Base-by-base conservation (phyloP, 2,113 vertebrate species). In the Pelecanus crispus region DNA sequence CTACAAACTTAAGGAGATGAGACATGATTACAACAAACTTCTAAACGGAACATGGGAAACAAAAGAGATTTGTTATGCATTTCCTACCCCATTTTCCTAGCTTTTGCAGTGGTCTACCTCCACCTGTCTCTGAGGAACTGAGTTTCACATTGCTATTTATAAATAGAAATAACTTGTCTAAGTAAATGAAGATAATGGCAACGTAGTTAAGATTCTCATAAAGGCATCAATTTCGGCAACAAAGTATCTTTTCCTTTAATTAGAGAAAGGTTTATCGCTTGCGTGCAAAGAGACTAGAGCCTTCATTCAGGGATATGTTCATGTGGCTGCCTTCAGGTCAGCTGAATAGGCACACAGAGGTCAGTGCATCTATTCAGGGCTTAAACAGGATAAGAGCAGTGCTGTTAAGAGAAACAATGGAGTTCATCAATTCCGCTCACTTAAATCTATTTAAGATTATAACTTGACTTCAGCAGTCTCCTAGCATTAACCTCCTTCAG, bases 401-500 rank as follows among this genome's bases (percentile, higher is more conserved):
- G 53, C 53, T 40, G 28, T 72, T 44, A 66, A 70, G 24, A 66
- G 63, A 45, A 86, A 49, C 10, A 50, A 32, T 2, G 10, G 63
- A 58, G 32, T 81, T 95, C 26, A 74, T 78, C 22, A 83, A 5
- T 95, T 74, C 63, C 26, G n/a, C 32, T 88, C 56, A 13, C 88
- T 88, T 49, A 63, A 92, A 55, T 78, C 68, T 59, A 11, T 67
- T 55, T 70, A 73, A 42, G 88, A 71, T 86, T 55, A 26, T 31
- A 59, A 71, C 50, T 83, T 86, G 32, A 70, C 63, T 91, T 67
- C 28, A 26, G 25, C n/a, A 86, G 58, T 29, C 72, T 86, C 13
- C 26, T 47, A 62, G 63, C n/a, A 49, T 59, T 93, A 95, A 91
- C 63, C 72, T 93, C 58, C 80, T 91, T 89, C 6, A 32, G n/a